Evolutionary conservation across 2,113 vertebrate genomes (phyloP), one percentile per base, ranked within the genome.

Genomic region (Odontesthes bonariensis): DNA sequence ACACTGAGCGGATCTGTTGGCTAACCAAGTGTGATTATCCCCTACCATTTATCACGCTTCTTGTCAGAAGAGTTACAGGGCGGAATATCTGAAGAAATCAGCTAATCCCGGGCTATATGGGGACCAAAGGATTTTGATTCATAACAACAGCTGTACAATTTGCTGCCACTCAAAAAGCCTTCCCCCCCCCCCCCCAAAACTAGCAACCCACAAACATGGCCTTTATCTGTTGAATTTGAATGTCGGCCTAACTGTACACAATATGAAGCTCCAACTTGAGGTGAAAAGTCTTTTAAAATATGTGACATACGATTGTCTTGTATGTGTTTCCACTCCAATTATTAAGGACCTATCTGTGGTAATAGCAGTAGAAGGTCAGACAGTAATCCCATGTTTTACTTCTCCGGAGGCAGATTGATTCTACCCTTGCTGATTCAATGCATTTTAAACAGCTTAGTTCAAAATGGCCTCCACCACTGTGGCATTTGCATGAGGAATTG

Each of bases 11-110:
- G 89, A 91, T 86, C 89, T 77, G 88, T 83, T 91, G 83, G 84
- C 88, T 89, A 88, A 92, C 88, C 91, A 92, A 91, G 89, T 90
- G 92, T 86, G 91, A 92, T 93, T 90, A 91, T 92, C 87, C 90
- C 75, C 71, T 42, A 78, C 73, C 88, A 81, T 86, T 90, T 90
- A 91, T 91, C 88, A 87, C 62, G 81, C 84, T 88, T 68, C 84
- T 86, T 84, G 88, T 89, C 90, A 88, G 85, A 88, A 78, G 90
- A 85, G 88, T 87, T 81, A 87, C 87, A 83, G 84, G 86, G 85
- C 72, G 75, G 89, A 87, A 88, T 90, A 92, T 91, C 87, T 80
- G 86, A 86, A 90, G 87, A 81, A 87, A 91, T 90, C 80, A 77
- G 82, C 82, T 90, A 89, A 92, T 92, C 92, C 90, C 57, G 51